These are phyloP conservation scores for Lepidostoma basale DNA, from an alignment of 1,140 invertebrate genomes.

Conservation along the genomic window DNA sequence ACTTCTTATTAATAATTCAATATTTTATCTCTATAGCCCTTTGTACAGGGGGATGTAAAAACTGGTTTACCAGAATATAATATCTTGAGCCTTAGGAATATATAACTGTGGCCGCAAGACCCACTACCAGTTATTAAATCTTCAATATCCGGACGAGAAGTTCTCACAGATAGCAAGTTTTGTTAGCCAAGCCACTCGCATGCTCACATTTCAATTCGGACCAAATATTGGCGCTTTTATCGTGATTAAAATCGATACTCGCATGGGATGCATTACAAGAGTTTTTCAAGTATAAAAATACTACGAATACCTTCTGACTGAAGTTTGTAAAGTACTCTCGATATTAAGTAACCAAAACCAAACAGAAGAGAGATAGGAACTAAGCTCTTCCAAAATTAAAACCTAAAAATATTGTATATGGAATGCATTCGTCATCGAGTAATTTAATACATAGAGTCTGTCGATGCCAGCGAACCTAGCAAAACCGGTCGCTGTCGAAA, in stretches of 20 bases:
- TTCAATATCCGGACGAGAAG: conserved; percentile 28
- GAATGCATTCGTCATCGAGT: no score
- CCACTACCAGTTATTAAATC: conserved; percentile 34
- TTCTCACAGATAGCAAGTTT: neutral
- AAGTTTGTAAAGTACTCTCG: no score
- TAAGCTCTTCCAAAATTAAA: no score
- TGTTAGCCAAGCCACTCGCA: neutral
- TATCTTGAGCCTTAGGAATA: conserved; percentile 2
- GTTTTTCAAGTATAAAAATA: no score
- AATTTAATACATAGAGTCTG: no score
- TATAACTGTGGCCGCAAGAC: conserved; percentile 8
- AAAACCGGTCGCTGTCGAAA: no score
- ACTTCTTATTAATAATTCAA: neutral
- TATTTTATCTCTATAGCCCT: neutral
- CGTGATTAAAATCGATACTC: conserved; percentile 6
- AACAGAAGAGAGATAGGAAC: no score
- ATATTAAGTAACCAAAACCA: no score
- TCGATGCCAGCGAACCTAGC: no score
- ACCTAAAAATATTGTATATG: no score
- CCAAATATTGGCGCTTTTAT: neutral
- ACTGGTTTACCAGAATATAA: neutral
- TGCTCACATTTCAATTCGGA: neutral
- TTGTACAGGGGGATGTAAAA: neutral
- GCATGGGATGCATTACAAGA: no score
- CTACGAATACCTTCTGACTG: no score